These are phyloP conservation scores for Peromyscus leucopus DNA, from an alignment of 2,113 vertebrate species.

Conservation along the genomic window DNA sequence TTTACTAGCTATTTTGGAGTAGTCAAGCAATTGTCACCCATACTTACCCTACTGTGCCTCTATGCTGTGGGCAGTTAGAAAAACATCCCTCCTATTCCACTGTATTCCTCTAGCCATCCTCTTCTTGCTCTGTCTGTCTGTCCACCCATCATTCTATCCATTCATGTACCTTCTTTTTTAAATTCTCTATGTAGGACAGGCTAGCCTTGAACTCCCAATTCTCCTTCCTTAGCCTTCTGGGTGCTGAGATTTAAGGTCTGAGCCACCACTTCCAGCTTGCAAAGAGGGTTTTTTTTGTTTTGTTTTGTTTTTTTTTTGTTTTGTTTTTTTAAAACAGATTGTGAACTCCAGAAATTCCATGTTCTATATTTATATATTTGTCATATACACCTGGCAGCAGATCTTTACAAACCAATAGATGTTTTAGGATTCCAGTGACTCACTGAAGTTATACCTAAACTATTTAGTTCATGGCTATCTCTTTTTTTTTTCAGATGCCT, in stretches of 20 bases:
- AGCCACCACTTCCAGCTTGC: neutral
- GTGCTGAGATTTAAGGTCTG: neutral
- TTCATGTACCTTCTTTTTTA: neutral
- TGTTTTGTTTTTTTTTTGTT: neutral
- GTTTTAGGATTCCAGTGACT: neutral
- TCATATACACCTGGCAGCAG: neutral
- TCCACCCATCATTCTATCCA: neutral
- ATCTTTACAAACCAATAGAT: neutral
- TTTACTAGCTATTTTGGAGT: neutral
- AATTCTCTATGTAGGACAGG: neutral
- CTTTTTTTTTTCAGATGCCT: slow-evolving; percentile 10
- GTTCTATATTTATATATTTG: neutral
- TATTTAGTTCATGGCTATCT: neutral
- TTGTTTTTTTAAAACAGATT: too few relatives aligned
- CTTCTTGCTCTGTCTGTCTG: neutral
- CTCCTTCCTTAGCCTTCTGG: neutral
- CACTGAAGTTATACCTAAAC: neutral
- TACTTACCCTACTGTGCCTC: neutral
- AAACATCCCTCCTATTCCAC: neutral
- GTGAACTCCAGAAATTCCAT: neutral
- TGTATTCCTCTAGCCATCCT: neutral
- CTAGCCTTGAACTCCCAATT: neutral
- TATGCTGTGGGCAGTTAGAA: neutral
- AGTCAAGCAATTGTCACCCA: neutral
- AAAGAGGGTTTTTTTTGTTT: neutral